These are phyloP conservation scores for Neoaliturus tenellus DNA, from an alignment of 2,888 invertebrate genomes.

Conservation along the genomic window DNA sequence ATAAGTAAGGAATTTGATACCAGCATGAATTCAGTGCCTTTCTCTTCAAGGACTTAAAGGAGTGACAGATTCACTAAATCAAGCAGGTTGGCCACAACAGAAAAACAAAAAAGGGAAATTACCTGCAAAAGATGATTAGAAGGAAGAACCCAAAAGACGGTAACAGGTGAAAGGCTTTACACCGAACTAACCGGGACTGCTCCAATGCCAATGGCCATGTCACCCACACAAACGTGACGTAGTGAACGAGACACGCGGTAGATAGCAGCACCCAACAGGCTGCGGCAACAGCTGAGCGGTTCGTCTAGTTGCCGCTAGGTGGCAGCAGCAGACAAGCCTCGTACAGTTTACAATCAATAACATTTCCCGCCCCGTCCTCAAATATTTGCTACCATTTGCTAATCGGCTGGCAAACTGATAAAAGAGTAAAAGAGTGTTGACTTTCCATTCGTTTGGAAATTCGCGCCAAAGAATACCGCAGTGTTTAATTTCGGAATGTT, in stretches of 20 bases:
- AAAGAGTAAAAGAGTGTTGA: neutral
- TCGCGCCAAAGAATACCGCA: neutral
- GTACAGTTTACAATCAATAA: conserved; percentile 47
- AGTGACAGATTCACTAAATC: too few relatives aligned
- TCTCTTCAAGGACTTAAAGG: too few relatives aligned
- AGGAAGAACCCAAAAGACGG: neutral
- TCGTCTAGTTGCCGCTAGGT: neutral
- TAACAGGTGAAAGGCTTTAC: neutral
- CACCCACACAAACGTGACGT: neutral
- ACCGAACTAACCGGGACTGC: conserved; percentile 11
- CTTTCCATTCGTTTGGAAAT: neutral
- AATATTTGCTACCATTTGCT: conserved; percentile 13
- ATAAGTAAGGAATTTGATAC: too few relatives aligned
- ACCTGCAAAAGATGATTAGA: neutral
- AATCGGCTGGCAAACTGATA: neutral
- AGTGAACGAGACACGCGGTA: neutral
- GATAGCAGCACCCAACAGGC: conserved; percentile 6
- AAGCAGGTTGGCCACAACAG: too few relatives aligned
- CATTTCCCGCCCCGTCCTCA: conserved; percentile 31
- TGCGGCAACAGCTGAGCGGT: conserved; percentile 48
- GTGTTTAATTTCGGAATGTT: neutral
- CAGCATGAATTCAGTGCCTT: too few relatives aligned
- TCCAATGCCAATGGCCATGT: neutral
- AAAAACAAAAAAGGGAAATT: neutral
- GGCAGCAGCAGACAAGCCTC: conserved; percentile 38